These are phyloP conservation scores for Spea bombifrons DNA, from an alignment of 2,113 vertebrate genomes.

Conservation along the genomic window DNA sequence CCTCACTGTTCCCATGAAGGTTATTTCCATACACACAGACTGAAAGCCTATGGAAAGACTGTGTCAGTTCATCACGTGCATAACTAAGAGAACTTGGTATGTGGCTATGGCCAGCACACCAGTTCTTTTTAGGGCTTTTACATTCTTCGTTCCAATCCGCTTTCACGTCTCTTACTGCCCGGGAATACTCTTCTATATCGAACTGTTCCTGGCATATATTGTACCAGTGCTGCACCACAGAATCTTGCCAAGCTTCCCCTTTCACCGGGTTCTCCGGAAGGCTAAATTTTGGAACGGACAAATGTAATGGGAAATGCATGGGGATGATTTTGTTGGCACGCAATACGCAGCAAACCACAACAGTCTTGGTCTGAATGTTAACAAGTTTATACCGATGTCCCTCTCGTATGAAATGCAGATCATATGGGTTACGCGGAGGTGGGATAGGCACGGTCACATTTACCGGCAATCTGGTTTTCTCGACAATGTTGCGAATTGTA, in stretches of 20 bases:
- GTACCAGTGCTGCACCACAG: constrained; percentile 90
- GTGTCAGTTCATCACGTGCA: constrained; percentile 90
- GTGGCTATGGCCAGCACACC: constrained; percentile 77
- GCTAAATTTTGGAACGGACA: constrained; percentile 81
- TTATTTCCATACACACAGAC: constrained; percentile 97
- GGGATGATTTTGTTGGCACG: constrained; percentile 87
- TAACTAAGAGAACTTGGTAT: constrained; percentile 88
- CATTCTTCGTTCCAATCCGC: constrained; percentile 89
- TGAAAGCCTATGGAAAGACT: constrained; percentile 94
- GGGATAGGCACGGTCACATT: constrained; percentile 88
- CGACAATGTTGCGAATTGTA: constrained; percentile 94
- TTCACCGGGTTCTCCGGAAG: constrained; percentile 86
- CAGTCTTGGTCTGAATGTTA: constrained; percentile 94
- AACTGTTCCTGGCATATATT: constrained; percentile 92
- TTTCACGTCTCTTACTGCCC: constrained; percentile 88
- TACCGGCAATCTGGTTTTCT: constrained; percentile 91
- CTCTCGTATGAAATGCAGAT: constrained; percentile 92
- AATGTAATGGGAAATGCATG: constrained; percentile 88
- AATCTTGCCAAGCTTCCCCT: constrained; percentile 85
- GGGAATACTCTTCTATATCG: constrained; percentile 93
- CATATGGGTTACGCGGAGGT: constrained; percentile 89
- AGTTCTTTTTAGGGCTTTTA: constrained; percentile 86
- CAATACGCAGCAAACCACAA: constrained; percentile 89
- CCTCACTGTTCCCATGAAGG: constrained; percentile 92
- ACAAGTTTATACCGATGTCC: constrained; percentile 97